Evolutionary conservation across 2,113 vertebrate species (phyloP).

Genomic region (Pao palembangensis): DNA sequence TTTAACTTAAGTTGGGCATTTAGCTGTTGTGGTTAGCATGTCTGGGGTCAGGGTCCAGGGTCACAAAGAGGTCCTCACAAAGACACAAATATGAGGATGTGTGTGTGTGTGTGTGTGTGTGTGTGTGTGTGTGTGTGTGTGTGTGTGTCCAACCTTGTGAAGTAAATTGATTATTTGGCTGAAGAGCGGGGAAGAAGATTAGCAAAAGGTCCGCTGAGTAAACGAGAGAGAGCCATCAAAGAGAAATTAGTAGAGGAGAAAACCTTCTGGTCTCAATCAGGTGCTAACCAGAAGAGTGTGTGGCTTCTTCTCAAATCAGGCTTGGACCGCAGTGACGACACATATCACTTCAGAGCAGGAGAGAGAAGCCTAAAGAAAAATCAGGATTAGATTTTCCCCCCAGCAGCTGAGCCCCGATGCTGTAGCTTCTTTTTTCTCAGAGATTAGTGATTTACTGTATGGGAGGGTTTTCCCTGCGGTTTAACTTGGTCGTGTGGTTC

Average conservation of each 20-base stretch:
- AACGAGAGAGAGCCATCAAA: conserved; percentile 36
- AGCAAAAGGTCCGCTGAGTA: conserved; percentile 33
- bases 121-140: too few species aligned
- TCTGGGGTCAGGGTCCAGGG: too few species aligned
- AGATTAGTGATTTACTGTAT: conserved; percentile 66
- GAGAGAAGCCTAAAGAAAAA: conserved; percentile 62
- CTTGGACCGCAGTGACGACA: conserved; percentile 57
- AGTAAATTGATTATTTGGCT: conserved; percentile 23
- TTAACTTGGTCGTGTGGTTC: conserved; percentile 23
- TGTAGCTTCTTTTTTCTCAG: conserved; percentile 18
- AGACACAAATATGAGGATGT: too few species aligned
- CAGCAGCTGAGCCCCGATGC: conserved; percentile 45
- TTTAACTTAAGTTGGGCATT: too few species aligned
- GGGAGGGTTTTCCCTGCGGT: conserved; percentile 17
- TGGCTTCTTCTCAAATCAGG: conserved; percentile 65
- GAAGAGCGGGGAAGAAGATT: conserved; percentile 21
- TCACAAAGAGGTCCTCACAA: too few species aligned
- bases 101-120: too few species aligned
- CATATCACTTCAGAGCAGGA: conserved; percentile 42
- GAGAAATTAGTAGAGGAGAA: conserved; percentile 48
- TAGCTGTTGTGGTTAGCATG: too few species aligned
- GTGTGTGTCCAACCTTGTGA: not conserved
- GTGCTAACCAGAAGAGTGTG: conserved; percentile 60
- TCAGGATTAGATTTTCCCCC: conserved; percentile 52
- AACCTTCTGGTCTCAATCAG: conserved; percentile 60